Evolutionary conservation across 2,888 invertebrate genomes (phyloP), one percentile per base, ranked within the genome.

Genomic region (Sesia apiformis): DNA sequence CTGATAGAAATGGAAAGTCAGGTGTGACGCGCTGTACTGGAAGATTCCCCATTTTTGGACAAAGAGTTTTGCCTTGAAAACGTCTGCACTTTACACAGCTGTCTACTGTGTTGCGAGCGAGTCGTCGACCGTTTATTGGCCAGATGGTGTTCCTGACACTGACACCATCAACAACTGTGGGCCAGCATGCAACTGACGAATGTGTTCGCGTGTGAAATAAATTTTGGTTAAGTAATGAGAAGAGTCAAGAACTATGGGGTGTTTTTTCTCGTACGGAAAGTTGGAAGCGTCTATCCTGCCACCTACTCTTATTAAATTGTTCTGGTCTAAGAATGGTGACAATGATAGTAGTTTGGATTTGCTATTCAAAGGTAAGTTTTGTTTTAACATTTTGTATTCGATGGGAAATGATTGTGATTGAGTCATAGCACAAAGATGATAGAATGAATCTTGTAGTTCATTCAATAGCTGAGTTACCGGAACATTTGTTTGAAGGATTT

Each of bases 51-150:
- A 57, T 57, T 39, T 53, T 57, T 8, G 55, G 54, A 23, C 41
- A 39, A 5, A 55, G 5, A 7, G 55, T 55, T n/a, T 39, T 53
- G 8, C 38, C 53, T 6, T 42, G 40, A 40, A 43, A 8, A 8
- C 43, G 42, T 5, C 8, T 4, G 38, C 53, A 53, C 40, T 4
- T 4, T 6, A 53, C 42, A 46, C 53, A 53, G 5, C n/a, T n/a
- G n/a, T n/a, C n/a, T n/a, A n/a, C n/a, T n/a, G n/a, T n/a, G n/a
- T n/a, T n/a, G n/a, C 57, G 53, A n/a, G 60, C 63, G 3, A 61
- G 50, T 3, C 49, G 41, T 6, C 57, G n/a, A 2, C 61, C 60
- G 51, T 54, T 55, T 4, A 60, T 41, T 6, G 62, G 59, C 62
- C 60, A 62, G 8, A 49, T 3, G n/a, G n/a, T 2, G 7, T 2